Conservation (phyloP, 1,140 invertebrate genomes). For the Drosophila tropicalis region DNA sequence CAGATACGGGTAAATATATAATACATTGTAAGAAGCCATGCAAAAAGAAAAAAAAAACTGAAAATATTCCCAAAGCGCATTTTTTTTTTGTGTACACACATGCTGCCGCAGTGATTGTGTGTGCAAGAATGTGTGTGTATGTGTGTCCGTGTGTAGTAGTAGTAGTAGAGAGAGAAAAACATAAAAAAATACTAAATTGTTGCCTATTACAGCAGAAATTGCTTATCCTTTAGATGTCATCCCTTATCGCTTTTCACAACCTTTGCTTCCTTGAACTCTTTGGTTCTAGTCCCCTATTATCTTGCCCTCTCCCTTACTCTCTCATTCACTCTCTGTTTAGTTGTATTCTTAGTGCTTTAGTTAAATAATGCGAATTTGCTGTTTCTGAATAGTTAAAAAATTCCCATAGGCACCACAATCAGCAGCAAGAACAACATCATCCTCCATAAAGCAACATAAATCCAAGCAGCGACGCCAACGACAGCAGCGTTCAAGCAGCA, state of each 20-base stretch:
- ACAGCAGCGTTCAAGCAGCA: conserved; percentile 41
- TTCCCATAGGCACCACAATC: conserved; percentile 80
- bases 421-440: conserved; percentile 39
- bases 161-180: conserved; percentile 29
- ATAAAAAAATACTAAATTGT: conserved; percentile 17
- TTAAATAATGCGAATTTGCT: conserved; percentile 83
- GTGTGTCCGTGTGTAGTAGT: conserved; percentile 26
- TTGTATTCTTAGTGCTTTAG: conserved; percentile 71
- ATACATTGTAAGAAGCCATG: conserved; percentile 17
- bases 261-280: neutral
- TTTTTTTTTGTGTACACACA: conserved; percentile 57
- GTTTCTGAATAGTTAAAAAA: conserved; percentile 83
- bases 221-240: neutral
- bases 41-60: conserved; percentile 20
- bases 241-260: neutral
- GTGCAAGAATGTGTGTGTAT: conserved; percentile 12
- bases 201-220: neutral
- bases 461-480: conserved; percentile 34
- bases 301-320: neutral
- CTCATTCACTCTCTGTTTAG: conserved; percentile 37
- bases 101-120: conserved; percentile 20
- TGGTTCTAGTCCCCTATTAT: neutral
- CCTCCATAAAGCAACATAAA: conserved; percentile 23
- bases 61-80: conserved; percentile 38
- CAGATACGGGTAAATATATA: conserved; percentile 80